A percentile compares a stretch with the other conserved stretches of the same genome.
Evolutionary conservation across 2,888 invertebrate species (phyloP).

Genomic region (Eupeodes luniger): DNA sequence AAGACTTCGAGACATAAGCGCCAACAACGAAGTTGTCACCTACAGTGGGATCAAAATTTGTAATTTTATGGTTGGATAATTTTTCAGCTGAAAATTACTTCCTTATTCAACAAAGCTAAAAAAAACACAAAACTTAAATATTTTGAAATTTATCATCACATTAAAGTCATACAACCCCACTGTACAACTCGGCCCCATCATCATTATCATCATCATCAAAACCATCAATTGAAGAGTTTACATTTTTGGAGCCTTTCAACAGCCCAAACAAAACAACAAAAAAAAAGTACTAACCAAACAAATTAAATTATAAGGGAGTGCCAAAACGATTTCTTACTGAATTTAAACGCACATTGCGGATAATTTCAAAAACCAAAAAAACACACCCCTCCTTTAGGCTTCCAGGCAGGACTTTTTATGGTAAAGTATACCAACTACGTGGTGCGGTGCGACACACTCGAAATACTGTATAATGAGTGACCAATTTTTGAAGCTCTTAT

Average conservation of each 20-base stretch:
- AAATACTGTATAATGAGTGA: slow-evolving; percentile 40
- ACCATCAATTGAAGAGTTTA: slow-evolving; percentile 19
- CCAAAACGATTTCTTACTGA: slow-evolving; percentile 68
- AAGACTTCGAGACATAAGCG: slow-evolving; percentile 32
- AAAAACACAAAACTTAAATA: too few relatives aligned
- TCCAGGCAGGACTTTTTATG: background rate
- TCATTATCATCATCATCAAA: background rate
- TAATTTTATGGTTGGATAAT: background rate
- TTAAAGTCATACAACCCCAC: background rate
- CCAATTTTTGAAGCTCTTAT: slow-evolving; percentile 21
- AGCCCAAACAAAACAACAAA: background rate
- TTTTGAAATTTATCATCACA: background rate
- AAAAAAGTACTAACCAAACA: slow-evolving; percentile 32
- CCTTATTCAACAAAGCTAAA: too few relatives aligned
- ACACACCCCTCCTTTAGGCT: slow-evolving; percentile 28
- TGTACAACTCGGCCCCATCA: slow-evolving; percentile 1
- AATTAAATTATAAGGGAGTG: slow-evolving; percentile 69
- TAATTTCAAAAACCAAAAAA: slow-evolving; percentile 46
- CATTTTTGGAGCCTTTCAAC: slow-evolving; percentile 25
- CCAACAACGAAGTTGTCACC: slow-evolving; percentile 5
- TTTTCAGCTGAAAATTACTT: too few relatives aligned
- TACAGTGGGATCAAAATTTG: background rate
- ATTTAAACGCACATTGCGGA: slow-evolving; percentile 62
- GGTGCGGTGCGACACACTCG: slow-evolving; percentile 17
- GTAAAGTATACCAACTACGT: background rate